phyloP scores from a whole-genome alignment of 2,113 vertebrate genomes.

The Myanophis thanlyinensis region DNA sequence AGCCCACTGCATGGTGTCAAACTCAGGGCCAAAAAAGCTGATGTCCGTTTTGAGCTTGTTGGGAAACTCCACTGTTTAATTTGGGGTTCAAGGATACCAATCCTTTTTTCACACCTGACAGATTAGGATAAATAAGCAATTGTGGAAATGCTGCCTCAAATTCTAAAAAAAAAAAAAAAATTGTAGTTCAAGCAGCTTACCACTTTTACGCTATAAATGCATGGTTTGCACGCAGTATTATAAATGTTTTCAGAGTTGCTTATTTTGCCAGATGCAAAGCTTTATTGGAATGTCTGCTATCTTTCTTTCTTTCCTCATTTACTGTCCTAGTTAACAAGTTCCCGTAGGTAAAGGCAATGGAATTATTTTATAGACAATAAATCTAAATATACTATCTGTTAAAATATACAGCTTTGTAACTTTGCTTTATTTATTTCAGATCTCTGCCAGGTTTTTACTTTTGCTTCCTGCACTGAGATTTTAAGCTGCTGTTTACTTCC shows the following conservation, averaged over 20 bases:
- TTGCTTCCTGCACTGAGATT: constrained; percentile 54
- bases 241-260: constrained; percentile 4
- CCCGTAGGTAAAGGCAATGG: constrained; percentile 10
- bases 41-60: background rate
- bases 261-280: constrained; percentile 1
- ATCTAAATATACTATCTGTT: constrained; percentile 8
- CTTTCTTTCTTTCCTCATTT: constrained; percentile 42
- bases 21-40: background rate
- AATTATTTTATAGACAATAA: constrained; percentile 21
- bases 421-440: constrained; percentile 65
- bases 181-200: background rate
- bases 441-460: constrained; percentile 58
- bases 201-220: background rate
- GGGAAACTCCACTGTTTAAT: background rate
- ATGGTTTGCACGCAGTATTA: background rate
- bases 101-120: background rate
- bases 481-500: constrained; percentile 59
- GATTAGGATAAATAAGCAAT: background rate
- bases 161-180: background rate
- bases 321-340: constrained; percentile 25
- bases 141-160: background rate
- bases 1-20: background rate
- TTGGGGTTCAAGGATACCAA: background rate
- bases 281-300: background rate
- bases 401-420: constrained; percentile 33